Percentiles rank a stretch among this genome's conserved stretches.
Evolutionary conservation across 2,888 invertebrate genomes (phyloP).

Genomic region (Pseudococcus longispinus): DNA sequence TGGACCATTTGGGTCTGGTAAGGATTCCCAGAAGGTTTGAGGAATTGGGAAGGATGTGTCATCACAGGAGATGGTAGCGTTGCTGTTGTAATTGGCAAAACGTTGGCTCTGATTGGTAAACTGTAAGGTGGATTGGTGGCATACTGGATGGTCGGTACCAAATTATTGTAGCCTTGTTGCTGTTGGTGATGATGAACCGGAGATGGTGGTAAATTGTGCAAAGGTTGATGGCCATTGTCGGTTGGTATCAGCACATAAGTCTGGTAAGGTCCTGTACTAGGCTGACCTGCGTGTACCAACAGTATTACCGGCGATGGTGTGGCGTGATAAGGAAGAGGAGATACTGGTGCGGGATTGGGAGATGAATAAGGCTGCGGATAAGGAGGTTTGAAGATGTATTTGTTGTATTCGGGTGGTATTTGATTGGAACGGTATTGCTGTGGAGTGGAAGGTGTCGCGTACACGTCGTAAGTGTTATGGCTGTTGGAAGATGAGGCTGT

Average conservation of each 20-base stretch:
- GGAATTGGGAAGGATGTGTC: not conserved
- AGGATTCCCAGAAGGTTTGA: not conserved
- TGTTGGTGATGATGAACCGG: not conserved
- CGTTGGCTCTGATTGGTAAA: not conserved
- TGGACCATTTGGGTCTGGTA: slow-evolving; percentile 21
- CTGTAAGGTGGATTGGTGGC: not conserved
- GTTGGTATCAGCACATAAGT: slow-evolving; percentile 55
- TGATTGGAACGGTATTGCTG: slow-evolving; percentile 24
- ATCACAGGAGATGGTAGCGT: slow-evolving; percentile 10
- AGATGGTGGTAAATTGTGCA: not conserved
- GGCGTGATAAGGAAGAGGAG: not conserved
- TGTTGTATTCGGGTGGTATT: slow-evolving; percentile 15
- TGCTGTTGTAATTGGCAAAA: not conserved
- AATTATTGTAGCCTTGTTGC: slow-evolving; percentile 1
- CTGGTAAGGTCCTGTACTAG: slow-evolving; percentile 52
- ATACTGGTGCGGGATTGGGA: not conserved
- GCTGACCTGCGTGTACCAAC: slow-evolving; percentile 57
- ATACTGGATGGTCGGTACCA: not conserved
- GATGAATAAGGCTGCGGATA: not conserved
- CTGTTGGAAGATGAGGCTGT: not conserved
- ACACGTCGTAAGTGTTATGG: slow-evolving; percentile 32
- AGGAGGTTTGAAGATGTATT: not conserved
- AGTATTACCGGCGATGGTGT: slow-evolving; percentile 52
- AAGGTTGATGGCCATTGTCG: not conserved
- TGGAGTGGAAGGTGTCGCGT: not conserved